These are phyloP conservation scores for Notolepis coatsorum DNA, from an alignment of 2,797 vertebrate species.

Conservation along the genomic window DNA sequence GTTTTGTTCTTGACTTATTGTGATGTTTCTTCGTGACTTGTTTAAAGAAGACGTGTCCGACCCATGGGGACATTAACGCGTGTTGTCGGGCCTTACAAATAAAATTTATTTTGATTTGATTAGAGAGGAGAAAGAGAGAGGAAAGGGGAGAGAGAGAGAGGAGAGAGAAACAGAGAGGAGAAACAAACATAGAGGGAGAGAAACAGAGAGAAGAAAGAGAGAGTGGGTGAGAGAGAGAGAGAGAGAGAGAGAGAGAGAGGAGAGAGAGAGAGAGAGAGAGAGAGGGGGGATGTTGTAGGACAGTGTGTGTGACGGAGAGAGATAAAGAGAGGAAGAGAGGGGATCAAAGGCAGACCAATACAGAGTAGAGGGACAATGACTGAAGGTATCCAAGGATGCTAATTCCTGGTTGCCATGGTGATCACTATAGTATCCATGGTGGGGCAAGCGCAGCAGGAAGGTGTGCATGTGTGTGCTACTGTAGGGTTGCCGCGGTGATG, in stretches of 20 bases:
- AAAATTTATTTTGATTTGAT: too few relatives aligned
- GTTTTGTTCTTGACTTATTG: too few relatives aligned
- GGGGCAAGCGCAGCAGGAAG: conserved; percentile 10
- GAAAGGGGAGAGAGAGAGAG: not conserved
- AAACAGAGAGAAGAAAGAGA: not conserved
- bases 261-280: not conserved
- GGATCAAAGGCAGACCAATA: too few relatives aligned
- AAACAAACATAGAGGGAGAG: not conserved
- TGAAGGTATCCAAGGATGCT: conserved; percentile 51
- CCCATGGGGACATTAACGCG: too few relatives aligned
- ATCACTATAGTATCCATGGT: conserved; percentile 30
- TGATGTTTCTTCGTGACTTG: too few relatives aligned
- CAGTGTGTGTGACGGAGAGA: conserved; percentile 36
- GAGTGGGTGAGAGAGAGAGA: conserved; percentile 5
- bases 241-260: conserved; percentile 9
- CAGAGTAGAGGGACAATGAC: too few relatives aligned
- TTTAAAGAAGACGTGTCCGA: too few relatives aligned
- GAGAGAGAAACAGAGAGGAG: not conserved
- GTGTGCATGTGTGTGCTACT: too few relatives aligned
- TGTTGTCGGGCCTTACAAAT: too few relatives aligned
- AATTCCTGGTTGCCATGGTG: conserved; percentile 72
- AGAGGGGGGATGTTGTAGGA: conserved; percentile 15
- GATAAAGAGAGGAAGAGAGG: conserved; percentile 23
- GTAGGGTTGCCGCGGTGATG: too few relatives aligned
- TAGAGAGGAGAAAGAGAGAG: not conserved